These are phyloP conservation scores for Lasioglossum pauxillum DNA, from an alignment of 2,888 invertebrate species.

Conservation along the genomic window DNA sequence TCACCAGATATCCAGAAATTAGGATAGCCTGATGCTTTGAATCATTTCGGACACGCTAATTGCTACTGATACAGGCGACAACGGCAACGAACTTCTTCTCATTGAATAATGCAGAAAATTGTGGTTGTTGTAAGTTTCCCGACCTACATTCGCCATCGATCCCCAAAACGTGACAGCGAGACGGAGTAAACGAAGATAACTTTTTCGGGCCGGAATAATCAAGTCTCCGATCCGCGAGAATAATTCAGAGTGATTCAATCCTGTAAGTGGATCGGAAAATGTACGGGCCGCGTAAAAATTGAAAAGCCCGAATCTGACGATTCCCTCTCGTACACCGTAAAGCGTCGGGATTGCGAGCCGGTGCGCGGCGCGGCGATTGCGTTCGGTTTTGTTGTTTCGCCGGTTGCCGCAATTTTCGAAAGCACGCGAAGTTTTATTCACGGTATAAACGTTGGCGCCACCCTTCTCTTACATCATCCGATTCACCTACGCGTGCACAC, in stretches of 20 bases:
- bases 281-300: not conserved
- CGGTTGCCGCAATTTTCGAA: slow-evolving; percentile 45
- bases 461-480: slow-evolving; percentile 48
- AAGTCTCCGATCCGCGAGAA: not conserved
- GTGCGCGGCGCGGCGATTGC: slow-evolving; percentile 17
- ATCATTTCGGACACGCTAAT: not conserved
- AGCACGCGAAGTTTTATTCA: slow-evolving; percentile 65
- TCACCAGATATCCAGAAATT: not conserved
- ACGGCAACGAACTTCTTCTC: not conserved
- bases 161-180: not conserved
- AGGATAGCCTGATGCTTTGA: not conserved
- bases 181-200: not conserved
- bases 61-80: not conserved
- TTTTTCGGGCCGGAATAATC: not conserved
- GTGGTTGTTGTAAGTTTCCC: not conserved
- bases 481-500: slow-evolving; percentile 48
- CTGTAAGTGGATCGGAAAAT: slow-evolving; percentile 7
- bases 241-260: slow-evolving; percentile 6
- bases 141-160: not conserved
- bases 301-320: not conserved
- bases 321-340: slow-evolving; percentile 5
- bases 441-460: slow-evolving; percentile 63
- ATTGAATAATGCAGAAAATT: not conserved
- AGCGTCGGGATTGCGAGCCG: not conserved
- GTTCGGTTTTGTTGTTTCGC: slow-evolving; percentile 34